These are phyloP conservation scores for Sander vitreus DNA, from an alignment of 2,113 vertebrate genomes.

Conservation along the genomic window DNA sequence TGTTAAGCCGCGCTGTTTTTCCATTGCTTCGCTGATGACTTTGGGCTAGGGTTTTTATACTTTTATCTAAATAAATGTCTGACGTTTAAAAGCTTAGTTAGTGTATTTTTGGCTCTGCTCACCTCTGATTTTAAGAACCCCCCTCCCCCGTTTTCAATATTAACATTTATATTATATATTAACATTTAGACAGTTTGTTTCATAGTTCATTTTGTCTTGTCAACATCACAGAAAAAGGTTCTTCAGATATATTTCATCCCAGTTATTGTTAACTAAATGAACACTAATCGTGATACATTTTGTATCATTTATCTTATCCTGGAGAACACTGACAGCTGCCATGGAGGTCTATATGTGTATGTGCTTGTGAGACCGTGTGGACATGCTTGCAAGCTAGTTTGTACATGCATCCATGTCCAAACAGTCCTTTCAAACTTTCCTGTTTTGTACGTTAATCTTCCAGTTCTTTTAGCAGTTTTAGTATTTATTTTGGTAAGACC, in stretches of 20 bases:
- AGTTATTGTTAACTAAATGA: not conserved
- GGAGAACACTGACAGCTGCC: not conserved
- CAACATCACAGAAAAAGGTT: not conserved
- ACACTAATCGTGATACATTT: not conserved
- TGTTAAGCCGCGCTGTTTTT: no score
- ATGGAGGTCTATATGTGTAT: constrained; percentile 4
- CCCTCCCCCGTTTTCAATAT: no score
- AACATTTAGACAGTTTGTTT: not conserved
- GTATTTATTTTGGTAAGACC: constrained; percentile 76
- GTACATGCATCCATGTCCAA: constrained; percentile 45
- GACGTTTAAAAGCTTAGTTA: no score
- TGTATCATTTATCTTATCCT: constrained; percentile 7
- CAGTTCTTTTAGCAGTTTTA: constrained; percentile 62
- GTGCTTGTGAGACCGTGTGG: constrained; percentile 15
- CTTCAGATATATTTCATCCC: not conserved
- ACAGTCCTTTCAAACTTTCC: constrained; percentile 44
- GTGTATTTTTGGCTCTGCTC: no score
- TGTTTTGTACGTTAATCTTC: constrained; percentile 60
- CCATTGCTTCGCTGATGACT: no score
- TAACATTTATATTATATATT: not conserved
- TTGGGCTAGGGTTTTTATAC: no score
- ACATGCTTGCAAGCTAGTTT: constrained; percentile 46
- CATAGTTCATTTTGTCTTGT: not conserved
- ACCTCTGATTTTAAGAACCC: no score
- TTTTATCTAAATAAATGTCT: no score